A percentile compares a stretch with the other conserved stretches of the same genome.
Conservation (phyloP, 2,113 vertebrate genomes). For the Cyanistes caeruleus region DNA sequence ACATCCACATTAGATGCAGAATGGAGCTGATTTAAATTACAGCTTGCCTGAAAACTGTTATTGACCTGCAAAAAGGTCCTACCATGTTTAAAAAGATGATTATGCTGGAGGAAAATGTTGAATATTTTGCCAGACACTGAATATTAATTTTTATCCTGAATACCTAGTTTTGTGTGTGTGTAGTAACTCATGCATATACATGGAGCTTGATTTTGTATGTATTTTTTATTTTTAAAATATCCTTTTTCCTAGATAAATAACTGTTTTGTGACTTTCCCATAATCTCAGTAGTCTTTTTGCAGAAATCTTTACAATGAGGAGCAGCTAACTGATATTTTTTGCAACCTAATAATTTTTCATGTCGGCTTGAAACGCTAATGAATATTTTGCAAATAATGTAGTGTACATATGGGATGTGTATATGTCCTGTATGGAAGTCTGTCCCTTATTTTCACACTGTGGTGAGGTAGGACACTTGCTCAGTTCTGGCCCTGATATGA, state of each 20-base stretch:
- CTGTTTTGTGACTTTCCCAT: background rate
- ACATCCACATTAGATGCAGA: conserved; percentile 20
- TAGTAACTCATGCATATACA: background rate
- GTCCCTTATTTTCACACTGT: background rate
- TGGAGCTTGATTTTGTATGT: background rate
- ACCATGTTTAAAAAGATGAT: conserved; percentile 44
- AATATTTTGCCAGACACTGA: conserved; percentile 4
- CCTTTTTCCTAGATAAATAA: background rate
- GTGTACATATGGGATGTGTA: background rate
- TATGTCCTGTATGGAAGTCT: background rate
- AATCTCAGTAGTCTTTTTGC: background rate
- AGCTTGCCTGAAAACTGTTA: conserved; percentile 56
- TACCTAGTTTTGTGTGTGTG: background rate
- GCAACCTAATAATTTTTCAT: background rate
- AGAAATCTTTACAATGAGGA: background rate
- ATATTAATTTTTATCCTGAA: conserved; percentile 28
- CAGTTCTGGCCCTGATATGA: background rate
- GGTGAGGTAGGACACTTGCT: background rate
- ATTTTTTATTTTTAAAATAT: background rate
- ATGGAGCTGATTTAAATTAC: conserved; percentile 68
- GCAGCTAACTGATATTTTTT: background rate
- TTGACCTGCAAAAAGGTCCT: conserved; percentile 56
- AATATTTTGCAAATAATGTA: background rate
- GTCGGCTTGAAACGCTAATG: background rate
- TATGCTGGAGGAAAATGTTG: conserved; percentile 17